Conservation (phyloP, 2,113 vertebrate species). For the Clarias magur region DNA sequence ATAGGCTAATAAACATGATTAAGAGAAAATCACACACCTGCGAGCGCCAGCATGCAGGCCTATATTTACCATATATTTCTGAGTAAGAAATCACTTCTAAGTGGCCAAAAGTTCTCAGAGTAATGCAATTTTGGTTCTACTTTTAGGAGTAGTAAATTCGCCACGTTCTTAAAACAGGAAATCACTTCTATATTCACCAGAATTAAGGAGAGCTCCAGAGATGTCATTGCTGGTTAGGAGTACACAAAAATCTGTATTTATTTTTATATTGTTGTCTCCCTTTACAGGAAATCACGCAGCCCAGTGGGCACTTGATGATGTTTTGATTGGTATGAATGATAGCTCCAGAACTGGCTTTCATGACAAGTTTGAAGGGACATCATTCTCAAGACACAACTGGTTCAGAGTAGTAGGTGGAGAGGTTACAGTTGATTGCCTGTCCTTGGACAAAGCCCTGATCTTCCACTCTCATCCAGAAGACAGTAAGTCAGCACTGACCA, state of each 20-base stretch:
- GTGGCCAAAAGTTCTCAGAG: too few species aligned
- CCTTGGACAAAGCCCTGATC: conserved; percentile 88
- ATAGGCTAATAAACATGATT: too few species aligned
- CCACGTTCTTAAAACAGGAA: too few species aligned
- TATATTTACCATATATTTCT: too few species aligned
- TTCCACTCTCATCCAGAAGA: conserved; percentile 87
- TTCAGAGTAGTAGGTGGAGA: conserved; percentile 94
- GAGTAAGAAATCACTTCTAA: too few species aligned
- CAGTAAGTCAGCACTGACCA: conserved; percentile 63
- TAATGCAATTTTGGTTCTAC: too few species aligned
- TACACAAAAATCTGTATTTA: not conserved
- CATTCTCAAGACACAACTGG: conserved; percentile 91
- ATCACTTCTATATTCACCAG: too few species aligned
- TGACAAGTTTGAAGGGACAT: conserved; percentile 90
- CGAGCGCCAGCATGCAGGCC: too few species aligned
- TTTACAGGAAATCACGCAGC: conserved; percentile 87
- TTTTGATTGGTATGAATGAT: conserved; percentile 97
- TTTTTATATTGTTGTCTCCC: not conserved
- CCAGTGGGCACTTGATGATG: conserved; percentile 94
- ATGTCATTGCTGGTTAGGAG: too few species aligned
- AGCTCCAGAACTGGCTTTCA: conserved; percentile 93
- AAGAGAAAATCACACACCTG: too few species aligned
- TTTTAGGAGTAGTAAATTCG: too few species aligned
- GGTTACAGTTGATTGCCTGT: conserved; percentile 90
- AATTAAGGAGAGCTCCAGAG: too few species aligned